Percentiles rank a stretch among this genome's conserved stretches.
Conservation (phyloP, 1,140 invertebrate species). For the Drosophila arawakana region DNA sequence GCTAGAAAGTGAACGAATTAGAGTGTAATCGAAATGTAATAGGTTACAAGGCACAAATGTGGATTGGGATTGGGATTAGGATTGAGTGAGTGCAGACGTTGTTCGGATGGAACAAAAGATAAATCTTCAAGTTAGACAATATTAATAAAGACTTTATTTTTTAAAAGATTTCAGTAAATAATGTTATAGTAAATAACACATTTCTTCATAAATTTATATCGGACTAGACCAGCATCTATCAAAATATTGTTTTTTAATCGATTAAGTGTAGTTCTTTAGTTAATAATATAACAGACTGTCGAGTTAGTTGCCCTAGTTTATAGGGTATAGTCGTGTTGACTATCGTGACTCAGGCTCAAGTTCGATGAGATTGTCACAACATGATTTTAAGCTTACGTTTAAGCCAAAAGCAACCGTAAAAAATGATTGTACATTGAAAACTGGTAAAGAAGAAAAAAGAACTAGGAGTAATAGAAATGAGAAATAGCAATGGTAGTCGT, state of each 20-base stretch:
- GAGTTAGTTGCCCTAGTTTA: background rate
- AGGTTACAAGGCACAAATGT: background rate
- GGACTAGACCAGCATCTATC: too few relatives aligned
- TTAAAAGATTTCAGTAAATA: too few relatives aligned
- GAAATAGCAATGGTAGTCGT: background rate
- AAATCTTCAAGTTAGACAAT: too few relatives aligned
- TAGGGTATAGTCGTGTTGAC: background rate
- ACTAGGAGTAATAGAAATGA: background rate
- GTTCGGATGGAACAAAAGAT: too few relatives aligned
- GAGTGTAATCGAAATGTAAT: background rate
- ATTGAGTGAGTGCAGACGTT: background rate
- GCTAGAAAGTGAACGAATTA: background rate
- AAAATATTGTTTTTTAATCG: too few relatives aligned
- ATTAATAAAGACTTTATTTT: too few relatives aligned
- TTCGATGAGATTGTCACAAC: background rate
- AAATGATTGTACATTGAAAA: conserved; percentile 26
- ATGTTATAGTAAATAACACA: too few relatives aligned
- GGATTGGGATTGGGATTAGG: background rate
- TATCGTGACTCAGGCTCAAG: background rate
- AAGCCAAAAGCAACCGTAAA: conserved; percentile 5
- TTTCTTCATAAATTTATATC: too few relatives aligned
- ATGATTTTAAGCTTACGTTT: conserved; percentile 14
- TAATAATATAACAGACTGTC: too few relatives aligned
- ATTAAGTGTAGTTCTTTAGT: too few relatives aligned
- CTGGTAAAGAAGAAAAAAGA: conserved; percentile 32